phyloP scores from a whole-genome alignment of 2,113 vertebrate genomes.

The Cheirogaleus medius region DNA sequence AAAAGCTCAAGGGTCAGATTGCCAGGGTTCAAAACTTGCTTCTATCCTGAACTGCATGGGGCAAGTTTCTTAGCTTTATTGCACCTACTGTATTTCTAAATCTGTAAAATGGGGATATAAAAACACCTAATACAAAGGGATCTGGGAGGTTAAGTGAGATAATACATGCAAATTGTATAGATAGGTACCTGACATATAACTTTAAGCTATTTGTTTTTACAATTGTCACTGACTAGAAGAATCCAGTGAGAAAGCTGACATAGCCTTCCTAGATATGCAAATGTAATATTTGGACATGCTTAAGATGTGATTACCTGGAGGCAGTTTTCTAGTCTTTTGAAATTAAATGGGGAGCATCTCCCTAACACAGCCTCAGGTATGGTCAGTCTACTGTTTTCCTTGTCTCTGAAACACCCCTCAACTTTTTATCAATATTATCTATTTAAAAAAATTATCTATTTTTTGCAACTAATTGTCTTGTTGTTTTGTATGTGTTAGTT shows the following conservation, averaged over 20 bases:
- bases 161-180: not conserved
- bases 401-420: not conserved
- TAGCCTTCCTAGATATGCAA: not conserved
- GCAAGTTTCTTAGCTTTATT: not conserved
- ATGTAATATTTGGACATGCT: not conserved
- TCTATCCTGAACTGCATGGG: not conserved
- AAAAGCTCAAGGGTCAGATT: not conserved
- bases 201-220: not conserved
- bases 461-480: not conserved
- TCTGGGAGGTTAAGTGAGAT: not conserved
- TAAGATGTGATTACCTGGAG: not conserved
- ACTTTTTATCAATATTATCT: not conserved
- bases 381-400: not conserved
- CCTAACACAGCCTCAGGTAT: not conserved
- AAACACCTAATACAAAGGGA: not conserved
- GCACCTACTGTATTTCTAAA: not conserved
- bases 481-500: not conserved
- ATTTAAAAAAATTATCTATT: too few relatives aligned
- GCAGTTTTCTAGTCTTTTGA: not conserved
- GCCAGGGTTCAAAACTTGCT: not conserved
- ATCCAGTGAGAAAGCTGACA: not conserved
- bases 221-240: not conserved
- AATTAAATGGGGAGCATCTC: not conserved
- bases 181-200: not conserved
- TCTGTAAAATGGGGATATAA: not conserved